Percentiles rank a stretch among this genome's conserved stretches.
phyloP scores from a whole-genome alignment of 2,888 invertebrate species.

The Drosophila atripex region DNA sequence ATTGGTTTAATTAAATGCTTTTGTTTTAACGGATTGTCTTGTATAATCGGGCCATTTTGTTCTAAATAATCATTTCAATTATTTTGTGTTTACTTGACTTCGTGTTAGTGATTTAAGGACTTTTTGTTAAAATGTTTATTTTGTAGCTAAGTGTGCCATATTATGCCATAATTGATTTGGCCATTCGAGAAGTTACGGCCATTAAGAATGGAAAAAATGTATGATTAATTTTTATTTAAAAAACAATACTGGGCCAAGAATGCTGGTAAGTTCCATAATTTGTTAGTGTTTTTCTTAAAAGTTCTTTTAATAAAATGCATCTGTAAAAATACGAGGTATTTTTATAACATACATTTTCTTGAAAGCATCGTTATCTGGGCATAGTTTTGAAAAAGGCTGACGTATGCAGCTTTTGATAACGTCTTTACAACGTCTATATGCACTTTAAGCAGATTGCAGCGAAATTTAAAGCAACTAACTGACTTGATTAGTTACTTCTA shows the following conservation, averaged over 20 bases:
- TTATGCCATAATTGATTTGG: too few species aligned
- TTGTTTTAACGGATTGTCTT: constrained; percentile 38
- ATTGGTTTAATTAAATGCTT: constrained; percentile 58
- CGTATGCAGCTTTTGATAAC: background rate
- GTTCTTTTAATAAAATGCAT: too few species aligned
- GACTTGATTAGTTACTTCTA: background rate
- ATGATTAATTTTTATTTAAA: too few species aligned
- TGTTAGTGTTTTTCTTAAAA: too few species aligned
- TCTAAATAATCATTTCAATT: constrained; percentile 27
- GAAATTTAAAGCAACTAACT: background rate
- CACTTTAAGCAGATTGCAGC: background rate
- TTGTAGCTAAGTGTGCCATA: too few species aligned
- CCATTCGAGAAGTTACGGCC: constrained; percentile 44
- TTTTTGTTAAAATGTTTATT: background rate
- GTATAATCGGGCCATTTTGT: background rate
- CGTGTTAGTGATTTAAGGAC: background rate
- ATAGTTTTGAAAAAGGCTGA: background rate
- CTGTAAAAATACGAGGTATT: background rate
- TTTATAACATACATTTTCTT: background rate
- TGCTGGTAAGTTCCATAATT: too few species aligned
- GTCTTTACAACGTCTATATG: background rate
- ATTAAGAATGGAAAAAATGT: constrained; percentile 14
- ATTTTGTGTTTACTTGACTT: constrained; percentile 4
- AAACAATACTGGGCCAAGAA: too few species aligned
- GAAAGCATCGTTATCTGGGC: background rate